A percentile compares a stretch with the other conserved stretches of the same genome.
Conservation (phyloP, 1,140 invertebrate species). For the Drosophila persimilis region DNA sequence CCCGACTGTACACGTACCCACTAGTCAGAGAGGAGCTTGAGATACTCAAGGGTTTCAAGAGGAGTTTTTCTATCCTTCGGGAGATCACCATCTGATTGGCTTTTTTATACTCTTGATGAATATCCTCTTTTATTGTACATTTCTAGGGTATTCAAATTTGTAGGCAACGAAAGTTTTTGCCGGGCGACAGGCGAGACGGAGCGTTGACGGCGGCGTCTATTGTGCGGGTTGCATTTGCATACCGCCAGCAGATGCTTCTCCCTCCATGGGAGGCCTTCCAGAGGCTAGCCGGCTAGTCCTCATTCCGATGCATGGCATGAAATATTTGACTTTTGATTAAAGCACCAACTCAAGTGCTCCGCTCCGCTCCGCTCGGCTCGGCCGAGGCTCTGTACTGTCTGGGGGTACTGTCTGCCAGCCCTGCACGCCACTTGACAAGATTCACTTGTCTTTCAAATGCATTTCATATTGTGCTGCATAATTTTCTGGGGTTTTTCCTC, state of each 20-base stretch:
- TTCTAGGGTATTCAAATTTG: constrained; percentile 10
- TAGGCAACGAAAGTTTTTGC: constrained; percentile 10
- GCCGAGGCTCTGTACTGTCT: constrained; percentile 1
- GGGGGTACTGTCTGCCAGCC: background rate
- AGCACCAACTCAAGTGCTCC: constrained; percentile 77
- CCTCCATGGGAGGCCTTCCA: constrained; percentile 17
- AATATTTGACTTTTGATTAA: constrained; percentile 82
- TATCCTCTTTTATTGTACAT: background rate
- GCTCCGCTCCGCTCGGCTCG: constrained; percentile 31
- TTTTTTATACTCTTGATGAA: too few species aligned
- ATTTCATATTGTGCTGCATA: constrained; percentile 80
- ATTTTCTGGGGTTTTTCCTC: constrained; percentile 66
- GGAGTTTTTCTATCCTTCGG: too few species aligned
- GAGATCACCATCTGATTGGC: too few species aligned
- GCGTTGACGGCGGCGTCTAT: constrained; percentile 58
- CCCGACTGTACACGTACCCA: too few species aligned
- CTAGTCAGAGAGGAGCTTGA: too few species aligned
- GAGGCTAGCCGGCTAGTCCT: constrained; percentile 23
- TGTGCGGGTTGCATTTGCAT: constrained; percentile 75
- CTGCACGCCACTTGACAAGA: constrained; percentile 72
- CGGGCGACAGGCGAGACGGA: constrained; percentile 12
- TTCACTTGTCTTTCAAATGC: constrained; percentile 79
- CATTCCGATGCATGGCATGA: constrained; percentile 63
- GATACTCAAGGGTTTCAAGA: too few species aligned
- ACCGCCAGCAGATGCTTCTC: constrained; percentile 71